phyloP scores from a whole-genome alignment of 2,113 vertebrate species.

The Tychaedon coryphoeus region DNA sequence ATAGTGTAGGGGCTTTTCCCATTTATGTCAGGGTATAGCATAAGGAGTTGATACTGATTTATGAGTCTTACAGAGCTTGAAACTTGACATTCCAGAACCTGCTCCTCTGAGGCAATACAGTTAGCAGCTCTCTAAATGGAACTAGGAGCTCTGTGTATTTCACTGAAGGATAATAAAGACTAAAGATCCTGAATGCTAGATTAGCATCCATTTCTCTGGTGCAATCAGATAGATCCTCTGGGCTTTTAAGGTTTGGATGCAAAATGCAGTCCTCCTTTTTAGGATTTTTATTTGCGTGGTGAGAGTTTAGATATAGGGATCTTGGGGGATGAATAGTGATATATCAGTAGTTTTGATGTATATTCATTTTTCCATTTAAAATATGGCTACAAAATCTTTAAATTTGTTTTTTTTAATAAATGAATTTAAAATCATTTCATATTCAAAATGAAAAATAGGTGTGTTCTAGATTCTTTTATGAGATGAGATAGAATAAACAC shows the following conservation, averaged over 20 bases:
- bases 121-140: not conserved
- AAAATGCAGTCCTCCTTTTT: not conserved
- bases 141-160: not conserved
- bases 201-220: not conserved
- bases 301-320: not conserved
- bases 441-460: not conserved
- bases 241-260: not conserved
- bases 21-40: not conserved
- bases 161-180: not conserved
- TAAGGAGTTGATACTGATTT: slow-evolving; percentile 25
- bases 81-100: not conserved
- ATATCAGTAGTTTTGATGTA: not conserved
- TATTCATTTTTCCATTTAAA: not conserved
- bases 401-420: not conserved
- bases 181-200: not conserved
- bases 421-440: not conserved
- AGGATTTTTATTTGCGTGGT: not conserved
- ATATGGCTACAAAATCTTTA: not conserved
- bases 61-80: not conserved
- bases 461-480: not conserved
- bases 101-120: not conserved
- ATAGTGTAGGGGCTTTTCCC: not conserved
- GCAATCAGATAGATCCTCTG: not conserved
- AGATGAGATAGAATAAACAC: not conserved
- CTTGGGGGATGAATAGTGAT: not conserved